Evolutionary conservation across 2,888 invertebrate genomes (phyloP).

Genomic region (Atrina japonica): DNA sequence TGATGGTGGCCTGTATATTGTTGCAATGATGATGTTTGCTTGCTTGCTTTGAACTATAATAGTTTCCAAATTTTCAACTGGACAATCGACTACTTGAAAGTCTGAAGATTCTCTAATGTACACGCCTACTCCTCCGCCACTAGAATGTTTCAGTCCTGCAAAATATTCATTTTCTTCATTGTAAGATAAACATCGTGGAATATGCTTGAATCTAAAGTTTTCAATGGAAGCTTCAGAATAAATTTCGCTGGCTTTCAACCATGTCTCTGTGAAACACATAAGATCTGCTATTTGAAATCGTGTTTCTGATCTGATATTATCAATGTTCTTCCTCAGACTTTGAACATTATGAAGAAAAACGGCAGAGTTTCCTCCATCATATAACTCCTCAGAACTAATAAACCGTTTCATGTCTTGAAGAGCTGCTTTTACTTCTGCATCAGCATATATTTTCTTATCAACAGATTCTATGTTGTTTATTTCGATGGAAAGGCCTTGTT

Average conservation of each 20-base stretch:
- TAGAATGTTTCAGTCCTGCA: neutral
- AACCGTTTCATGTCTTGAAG: neutral
- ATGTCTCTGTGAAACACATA: conserved; percentile 20
- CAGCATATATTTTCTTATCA: conserved; percentile 7
- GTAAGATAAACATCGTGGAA: conserved; percentile 2
- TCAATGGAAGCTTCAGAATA: neutral
- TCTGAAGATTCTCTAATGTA: conserved; percentile 3
- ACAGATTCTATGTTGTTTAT: conserved; percentile 1
- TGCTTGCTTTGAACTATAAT: neutral
- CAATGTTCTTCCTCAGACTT: neutral
- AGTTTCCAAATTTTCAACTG: conserved; percentile 1
- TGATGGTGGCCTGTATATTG: neutral
- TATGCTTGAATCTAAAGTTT: conserved; percentile 7
- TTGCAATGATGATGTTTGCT: neutral
- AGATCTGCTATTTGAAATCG: neutral
- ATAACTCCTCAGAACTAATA: neutral
- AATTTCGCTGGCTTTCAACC: neutral
- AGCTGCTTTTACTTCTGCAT: neutral
- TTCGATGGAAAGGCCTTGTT: conserved; percentile 9
- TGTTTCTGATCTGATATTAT: neutral
- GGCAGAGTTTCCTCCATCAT: no score
- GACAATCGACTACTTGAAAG: neutral
- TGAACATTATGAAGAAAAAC: conserved; percentile 1
- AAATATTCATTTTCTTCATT: neutral
- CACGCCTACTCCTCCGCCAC: conserved; percentile 10